Evolutionary conservation across 2,888 invertebrate species (phyloP).

Genomic region (Phymatocera aterrima): DNA sequence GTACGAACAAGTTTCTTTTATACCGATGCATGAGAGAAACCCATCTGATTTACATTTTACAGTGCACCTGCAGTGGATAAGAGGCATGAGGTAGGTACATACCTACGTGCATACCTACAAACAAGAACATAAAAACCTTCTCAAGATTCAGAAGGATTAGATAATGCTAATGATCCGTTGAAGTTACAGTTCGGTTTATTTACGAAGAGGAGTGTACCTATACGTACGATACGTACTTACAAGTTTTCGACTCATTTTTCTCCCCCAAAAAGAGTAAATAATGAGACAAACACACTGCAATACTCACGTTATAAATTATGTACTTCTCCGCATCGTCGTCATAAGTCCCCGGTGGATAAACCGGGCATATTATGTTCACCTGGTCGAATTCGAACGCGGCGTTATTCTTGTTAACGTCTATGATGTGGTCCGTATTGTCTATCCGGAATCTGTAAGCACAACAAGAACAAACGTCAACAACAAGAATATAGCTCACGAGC

Average conservation of each 20-base stretch:
- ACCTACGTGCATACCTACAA: background rate
- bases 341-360: conserved; percentile 90
- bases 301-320: conserved; percentile 93
- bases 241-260: too few relatives aligned
- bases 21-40: too few relatives aligned
- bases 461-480: background rate
- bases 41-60: conserved; percentile 11
- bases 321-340: conserved; percentile 95
- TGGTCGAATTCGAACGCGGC: conserved; percentile 96
- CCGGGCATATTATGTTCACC: conserved; percentile 96
- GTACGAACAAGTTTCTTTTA: background rate
- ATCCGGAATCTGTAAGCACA: conserved; percentile 86
- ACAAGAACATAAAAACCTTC: background rate
- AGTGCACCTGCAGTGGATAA: background rate
- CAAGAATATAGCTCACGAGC: too few relatives aligned
- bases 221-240: too few relatives aligned
- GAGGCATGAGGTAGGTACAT: too few relatives aligned
- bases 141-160: background rate
- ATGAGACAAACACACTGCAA: background rate
- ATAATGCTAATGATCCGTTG: background rate
- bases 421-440: conserved; percentile 98
- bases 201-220: too few relatives aligned
- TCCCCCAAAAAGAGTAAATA: background rate
- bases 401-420: conserved; percentile 96
- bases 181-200: too few relatives aligned